Base-by-base conservation (phyloP, 2,888 invertebrate species). In the Leptura quadrifasciata region DNA sequence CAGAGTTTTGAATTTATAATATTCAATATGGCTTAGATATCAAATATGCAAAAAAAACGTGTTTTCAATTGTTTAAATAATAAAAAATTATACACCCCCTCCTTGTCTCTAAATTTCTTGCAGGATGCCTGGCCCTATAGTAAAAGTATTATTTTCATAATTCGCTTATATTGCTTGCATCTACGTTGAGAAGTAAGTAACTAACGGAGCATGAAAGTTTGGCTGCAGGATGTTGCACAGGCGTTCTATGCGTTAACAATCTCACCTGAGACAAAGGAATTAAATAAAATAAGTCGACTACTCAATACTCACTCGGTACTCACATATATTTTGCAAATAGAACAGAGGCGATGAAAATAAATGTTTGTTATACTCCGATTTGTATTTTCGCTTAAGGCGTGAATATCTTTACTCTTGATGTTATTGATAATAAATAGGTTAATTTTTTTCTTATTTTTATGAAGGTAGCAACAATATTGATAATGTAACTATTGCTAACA, bases 391-490 rank as follows among this genome's bases (percentile, higher is more conserved):
- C 63, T 63, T 20, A 21, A 24, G 39, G 63, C 63, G 10, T 63
- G 63, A 39, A 63, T 63, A 27, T 63, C 17, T 63, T 63, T 63
- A 27, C 20, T 39, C 63, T 39, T 63, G 39, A 63, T 63, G 39
- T 63, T 63, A 63, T 20, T 35, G 61, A 63, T 63, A 63, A 63
- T 63, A 17, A 63, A 63, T 63, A 9, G 61, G 35, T 63, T 31
- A 63, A 47, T 47, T n/a, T 63, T n/a, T 63, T 63, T 31, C 8
- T 24, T 5, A 35, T 17, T 31, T 3, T 31, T 31, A 8, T 31
- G n/a, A 1, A 10, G n/a, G 20, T 24, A 63, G 10, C 15, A 39
- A 63, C 15, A 63, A 20, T 63, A 39, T 63, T 39, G 39, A 63
- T 35, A 39, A 17, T 20, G 20, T 21, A 39, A 39, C 39, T 39